Conservation (phyloP, 1,140 invertebrate genomes). For the Lucilia sericata region DNA sequence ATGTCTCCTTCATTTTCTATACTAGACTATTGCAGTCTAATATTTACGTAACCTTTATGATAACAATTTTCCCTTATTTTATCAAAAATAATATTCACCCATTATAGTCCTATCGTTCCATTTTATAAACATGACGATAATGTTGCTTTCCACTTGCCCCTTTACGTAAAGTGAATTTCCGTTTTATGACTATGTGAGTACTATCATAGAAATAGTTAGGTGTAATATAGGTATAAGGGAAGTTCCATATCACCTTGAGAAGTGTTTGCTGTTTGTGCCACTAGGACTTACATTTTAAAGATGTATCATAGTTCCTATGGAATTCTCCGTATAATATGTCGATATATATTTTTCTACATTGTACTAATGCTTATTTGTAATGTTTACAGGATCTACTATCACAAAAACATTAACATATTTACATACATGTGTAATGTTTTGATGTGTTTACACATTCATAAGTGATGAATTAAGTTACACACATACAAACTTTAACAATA, state of each 20-base stretch:
- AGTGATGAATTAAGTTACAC: constrained; percentile 23
- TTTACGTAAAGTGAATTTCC: not conserved
- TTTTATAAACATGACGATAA: not conserved
- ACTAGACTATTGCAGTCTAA: too few species aligned
- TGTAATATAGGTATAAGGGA: not conserved
- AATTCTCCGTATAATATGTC: not conserved
- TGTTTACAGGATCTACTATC: not conserved
- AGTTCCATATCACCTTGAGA: not conserved
- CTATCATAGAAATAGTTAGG: not conserved
- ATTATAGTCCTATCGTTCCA: too few species aligned
- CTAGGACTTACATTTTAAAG: too few species aligned
- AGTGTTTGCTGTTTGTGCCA: too few species aligned
- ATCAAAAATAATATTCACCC: not conserved
- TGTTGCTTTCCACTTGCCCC: not conserved
- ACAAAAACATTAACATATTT: too few species aligned
- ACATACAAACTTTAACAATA: not conserved
- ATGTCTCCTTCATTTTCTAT: too few species aligned
- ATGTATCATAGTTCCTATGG: not conserved
- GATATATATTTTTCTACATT: not conserved
- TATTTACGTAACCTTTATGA: not conserved
- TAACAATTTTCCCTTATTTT: not conserved
- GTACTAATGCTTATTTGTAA: not conserved
- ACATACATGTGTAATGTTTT: not conserved
- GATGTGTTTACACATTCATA: constrained; percentile 9
- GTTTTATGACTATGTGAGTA: not conserved